A percentile compares a stretch with the other conserved stretches of the same genome.
phyloP scores from a whole-genome alignment of 2,888 invertebrate genomes.

The Cephus rjabovi region DNA sequence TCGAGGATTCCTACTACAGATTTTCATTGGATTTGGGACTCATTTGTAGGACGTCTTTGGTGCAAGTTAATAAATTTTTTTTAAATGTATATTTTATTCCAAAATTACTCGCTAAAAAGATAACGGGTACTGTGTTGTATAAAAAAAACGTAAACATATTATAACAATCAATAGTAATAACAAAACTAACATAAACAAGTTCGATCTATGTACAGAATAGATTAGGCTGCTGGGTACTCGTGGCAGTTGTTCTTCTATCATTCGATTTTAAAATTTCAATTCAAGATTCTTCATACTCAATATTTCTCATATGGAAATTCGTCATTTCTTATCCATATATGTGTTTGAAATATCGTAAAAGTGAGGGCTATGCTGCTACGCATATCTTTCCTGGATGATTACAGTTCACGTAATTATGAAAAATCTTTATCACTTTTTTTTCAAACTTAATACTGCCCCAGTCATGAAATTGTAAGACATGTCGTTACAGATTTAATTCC shows the following conservation, averaged over 20 bases:
- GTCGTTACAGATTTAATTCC: conserved; percentile 38
- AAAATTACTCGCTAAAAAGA: conserved; percentile 10
- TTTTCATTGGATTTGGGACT: background rate
- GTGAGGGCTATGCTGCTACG: too few relatives aligned
- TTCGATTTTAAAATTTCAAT: background rate
- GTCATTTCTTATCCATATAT: background rate
- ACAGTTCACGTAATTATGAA: background rate
- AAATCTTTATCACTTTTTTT: background rate
- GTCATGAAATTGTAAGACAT: background rate
- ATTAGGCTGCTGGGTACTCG: background rate
- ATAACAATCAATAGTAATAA: conserved; percentile 20
- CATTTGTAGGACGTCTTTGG: background rate
- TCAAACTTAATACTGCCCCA: background rate
- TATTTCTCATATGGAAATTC: background rate
- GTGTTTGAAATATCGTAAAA: background rate
- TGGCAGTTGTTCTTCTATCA: background rate
- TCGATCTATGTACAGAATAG: conserved; percentile 19
- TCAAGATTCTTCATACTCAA: background rate
- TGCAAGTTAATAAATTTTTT: background rate
- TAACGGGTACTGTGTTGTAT: conserved; percentile 2
- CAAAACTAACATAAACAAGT: conserved; percentile 18
- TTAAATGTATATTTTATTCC: conserved; percentile 12
- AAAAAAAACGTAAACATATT: conserved; percentile 8
- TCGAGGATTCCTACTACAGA: background rate
- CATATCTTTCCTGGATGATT: background rate